Conservation (phyloP, 2,113 vertebrate species). For the Sceloporus tristichus region DNA sequence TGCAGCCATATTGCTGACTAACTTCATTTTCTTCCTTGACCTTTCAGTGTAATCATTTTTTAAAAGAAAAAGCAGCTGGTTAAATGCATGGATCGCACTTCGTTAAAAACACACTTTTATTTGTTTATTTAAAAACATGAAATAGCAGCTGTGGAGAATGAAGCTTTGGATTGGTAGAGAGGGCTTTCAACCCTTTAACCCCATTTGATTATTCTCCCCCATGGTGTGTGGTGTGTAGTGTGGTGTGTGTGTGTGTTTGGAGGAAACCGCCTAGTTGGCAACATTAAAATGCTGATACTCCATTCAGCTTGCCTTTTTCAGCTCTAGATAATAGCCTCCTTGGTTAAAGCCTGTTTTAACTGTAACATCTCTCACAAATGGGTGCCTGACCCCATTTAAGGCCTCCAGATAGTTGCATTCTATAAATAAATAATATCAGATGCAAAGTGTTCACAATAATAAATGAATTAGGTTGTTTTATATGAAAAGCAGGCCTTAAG, state of each 20-base stretch:
- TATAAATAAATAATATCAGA: slow-evolving; percentile 30
- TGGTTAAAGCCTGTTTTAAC: neutral
- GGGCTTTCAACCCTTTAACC: neutral
- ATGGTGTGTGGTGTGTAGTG: neutral
- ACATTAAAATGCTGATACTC: slow-evolving; percentile 6
- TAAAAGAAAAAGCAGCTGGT: too few species aligned
- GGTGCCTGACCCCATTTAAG: slow-evolving; percentile 24
- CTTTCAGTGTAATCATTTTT: neutral
- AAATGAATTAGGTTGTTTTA: neutral
- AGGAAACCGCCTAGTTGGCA: neutral
- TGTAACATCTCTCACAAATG: slow-evolving; percentile 6
- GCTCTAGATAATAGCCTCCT: neutral
- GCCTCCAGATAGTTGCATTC: slow-evolving; percentile 8
- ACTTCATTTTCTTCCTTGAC: neutral
- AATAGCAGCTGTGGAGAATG: neutral
- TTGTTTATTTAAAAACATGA: neutral
- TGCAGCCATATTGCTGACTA: neutral
- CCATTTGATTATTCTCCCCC: neutral
- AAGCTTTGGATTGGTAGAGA: neutral
- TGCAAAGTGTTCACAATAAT: slow-evolving; percentile 13
- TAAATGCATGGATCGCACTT: neutral
- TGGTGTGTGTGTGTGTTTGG: neutral
- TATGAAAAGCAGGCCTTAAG: neutral
- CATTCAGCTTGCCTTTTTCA: neutral
- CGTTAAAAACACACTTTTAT: neutral